Percentiles rank a stretch among this genome's conserved stretches.
phyloP scores from a whole-genome alignment of 2,113 vertebrate species.

The Otis tarda region DNA sequence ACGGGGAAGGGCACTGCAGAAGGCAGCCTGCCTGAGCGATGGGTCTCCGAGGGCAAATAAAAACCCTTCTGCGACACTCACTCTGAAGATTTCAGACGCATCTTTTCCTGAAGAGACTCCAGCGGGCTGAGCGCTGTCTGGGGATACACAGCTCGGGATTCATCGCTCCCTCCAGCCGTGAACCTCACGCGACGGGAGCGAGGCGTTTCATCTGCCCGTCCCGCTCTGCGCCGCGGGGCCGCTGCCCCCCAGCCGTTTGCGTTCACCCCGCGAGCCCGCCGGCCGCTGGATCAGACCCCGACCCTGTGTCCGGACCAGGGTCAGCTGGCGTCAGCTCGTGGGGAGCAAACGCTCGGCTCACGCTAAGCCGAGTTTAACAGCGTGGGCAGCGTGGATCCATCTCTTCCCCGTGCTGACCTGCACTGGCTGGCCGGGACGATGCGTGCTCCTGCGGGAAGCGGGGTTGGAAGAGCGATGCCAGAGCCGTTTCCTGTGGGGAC shows the following conservation, averaged over 20 bases:
- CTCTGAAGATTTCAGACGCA: background rate
- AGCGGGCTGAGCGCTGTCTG: background rate
- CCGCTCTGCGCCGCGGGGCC: accelerated
- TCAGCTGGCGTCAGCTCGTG: background rate
- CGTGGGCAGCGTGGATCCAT: accelerated
- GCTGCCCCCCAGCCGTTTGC: too few relatives aligned
- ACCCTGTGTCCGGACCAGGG: background rate
- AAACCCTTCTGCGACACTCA: conserved; percentile 32
- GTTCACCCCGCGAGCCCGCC: too few relatives aligned
- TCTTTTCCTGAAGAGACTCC: conserved; percentile 1
- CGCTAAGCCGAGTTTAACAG: background rate
- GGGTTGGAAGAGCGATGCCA: too few relatives aligned
- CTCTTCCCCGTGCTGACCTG: background rate
- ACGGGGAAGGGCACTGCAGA: conserved; percentile 39
- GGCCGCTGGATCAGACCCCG: background rate
- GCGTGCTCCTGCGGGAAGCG: background rate
- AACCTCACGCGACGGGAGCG: accelerated
- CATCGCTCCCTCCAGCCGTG: background rate
- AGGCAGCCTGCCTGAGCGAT: conserved; percentile 58
- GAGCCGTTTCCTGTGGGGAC: background rate
- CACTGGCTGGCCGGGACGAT: background rate
- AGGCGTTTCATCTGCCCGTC: background rate
- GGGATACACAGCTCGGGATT: background rate
- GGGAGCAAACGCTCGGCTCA: background rate
- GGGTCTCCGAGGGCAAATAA: conserved; percentile 68